phyloP scores from a whole-genome alignment of 2,113 vertebrate species.

The Thymallus thymallus region DNA sequence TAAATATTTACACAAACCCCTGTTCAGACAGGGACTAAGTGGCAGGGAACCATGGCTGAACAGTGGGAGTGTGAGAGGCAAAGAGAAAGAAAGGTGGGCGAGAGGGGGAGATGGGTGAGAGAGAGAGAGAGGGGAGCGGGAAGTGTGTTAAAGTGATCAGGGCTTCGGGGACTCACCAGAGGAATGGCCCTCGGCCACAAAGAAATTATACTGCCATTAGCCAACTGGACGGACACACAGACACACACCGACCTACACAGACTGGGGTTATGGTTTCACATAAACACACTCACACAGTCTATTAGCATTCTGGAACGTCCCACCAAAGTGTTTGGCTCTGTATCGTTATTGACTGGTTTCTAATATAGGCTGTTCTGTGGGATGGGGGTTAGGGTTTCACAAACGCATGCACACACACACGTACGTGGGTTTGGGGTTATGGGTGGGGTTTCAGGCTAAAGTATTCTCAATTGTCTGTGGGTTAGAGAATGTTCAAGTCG shows the following conservation, averaged over 20 bases:
- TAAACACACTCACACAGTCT: constrained; percentile 37
- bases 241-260: constrained; percentile 45
- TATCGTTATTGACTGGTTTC: constrained; percentile 32
- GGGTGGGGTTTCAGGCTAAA: not conserved
- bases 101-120: constrained; percentile 7
- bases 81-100: constrained; percentile 11
- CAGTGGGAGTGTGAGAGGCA: constrained; percentile 16
- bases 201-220: constrained; percentile 73
- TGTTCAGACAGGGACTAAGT: too few species aligned
- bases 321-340: too few species aligned
- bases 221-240: constrained; percentile 60
- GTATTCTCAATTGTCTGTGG: not conserved
- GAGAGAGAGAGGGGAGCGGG: not conserved
- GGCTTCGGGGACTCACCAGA: constrained; percentile 66
- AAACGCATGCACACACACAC: not conserved
- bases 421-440: constrained; percentile 8
- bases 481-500: not conserved
- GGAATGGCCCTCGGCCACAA: constrained; percentile 60
- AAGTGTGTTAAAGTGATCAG: constrained; percentile 77
- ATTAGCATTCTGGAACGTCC: constrained; percentile 36
- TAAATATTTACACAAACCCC: too few species aligned
- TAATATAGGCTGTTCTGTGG: constrained; percentile 39
- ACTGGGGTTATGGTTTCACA: constrained; percentile 28
- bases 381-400: constrained; percentile 27
- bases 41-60: too few species aligned